phyloP scores from a whole-genome alignment of 2,888 invertebrate species.

The Conops quadrifasciatus region DNA sequence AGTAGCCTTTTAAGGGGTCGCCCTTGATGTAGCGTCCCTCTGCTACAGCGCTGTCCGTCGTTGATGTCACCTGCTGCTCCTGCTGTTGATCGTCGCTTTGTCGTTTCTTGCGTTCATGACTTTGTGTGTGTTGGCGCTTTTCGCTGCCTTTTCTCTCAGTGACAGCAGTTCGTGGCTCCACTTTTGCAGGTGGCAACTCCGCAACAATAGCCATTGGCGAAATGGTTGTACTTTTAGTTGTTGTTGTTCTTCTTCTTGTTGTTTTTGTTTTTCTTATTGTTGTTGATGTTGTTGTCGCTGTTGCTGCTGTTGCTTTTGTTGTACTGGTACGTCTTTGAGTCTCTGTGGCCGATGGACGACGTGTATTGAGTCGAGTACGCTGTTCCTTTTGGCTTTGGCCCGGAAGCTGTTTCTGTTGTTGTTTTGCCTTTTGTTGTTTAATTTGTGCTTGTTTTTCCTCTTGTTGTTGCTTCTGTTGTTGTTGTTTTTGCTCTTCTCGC shows the following conservation, averaged over 20 bases:
- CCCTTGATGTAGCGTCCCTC: conserved; percentile 65
- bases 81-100: conserved; percentile 31
- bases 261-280: conserved; percentile 38
- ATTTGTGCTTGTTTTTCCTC: conserved; percentile 41
- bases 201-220: not conserved
- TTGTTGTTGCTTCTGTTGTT: conserved; percentile 48
- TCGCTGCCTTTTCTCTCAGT: conserved; percentile 28
- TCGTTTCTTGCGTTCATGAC: conserved; percentile 47
- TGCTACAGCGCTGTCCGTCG: conserved; percentile 45
- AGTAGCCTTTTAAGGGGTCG: conserved; percentile 83
- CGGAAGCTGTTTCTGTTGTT: conserved; percentile 47
- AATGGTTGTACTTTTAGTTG: conserved; percentile 34
- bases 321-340: conserved; percentile 30
- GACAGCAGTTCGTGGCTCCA: conserved; percentile 34
- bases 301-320: conserved; percentile 42
- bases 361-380: conserved; percentile 52
- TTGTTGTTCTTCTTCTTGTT: conserved; percentile 39
- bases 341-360: conserved; percentile 48
- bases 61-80: not conserved
- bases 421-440: conserved; percentile 40
- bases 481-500: conserved; percentile 41
- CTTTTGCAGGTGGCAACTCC: conserved; percentile 29
- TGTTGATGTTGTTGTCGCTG: conserved; percentile 39
- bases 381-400: conserved; percentile 46
- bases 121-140: conserved; percentile 18